Percentiles rank a stretch among this genome's conserved stretches.
Evolutionary conservation across 2,113 vertebrate genomes (phyloP).

Genomic region (Acanthisitta chloris): DNA sequence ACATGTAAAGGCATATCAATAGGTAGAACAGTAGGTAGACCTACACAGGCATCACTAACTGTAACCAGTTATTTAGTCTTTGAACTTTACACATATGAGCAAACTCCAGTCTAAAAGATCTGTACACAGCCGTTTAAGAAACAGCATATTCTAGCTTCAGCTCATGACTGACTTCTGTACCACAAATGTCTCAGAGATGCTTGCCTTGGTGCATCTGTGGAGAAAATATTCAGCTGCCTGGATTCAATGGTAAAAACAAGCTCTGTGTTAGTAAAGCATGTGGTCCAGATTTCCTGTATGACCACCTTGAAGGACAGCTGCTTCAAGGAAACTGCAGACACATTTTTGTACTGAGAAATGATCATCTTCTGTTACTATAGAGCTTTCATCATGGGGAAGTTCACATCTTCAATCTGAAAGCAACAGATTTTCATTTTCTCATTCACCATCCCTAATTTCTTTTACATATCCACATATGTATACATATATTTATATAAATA

Average conservation of each 20-base stretch:
- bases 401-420: not conserved
- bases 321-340: not conserved
- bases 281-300: not conserved
- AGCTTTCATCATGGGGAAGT: not conserved
- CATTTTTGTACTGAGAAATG: not conserved
- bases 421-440: not conserved
- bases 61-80: not conserved
- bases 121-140: not conserved
- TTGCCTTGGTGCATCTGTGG: accelerated
- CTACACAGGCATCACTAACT: not conserved
- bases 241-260: not conserved
- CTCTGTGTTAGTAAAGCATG: not conserved
- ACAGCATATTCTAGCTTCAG: not conserved
- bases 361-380: not conserved
- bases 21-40: not conserved
- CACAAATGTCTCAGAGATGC: not conserved
- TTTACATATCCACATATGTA: not conserved
- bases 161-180: not conserved
- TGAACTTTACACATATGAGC: not conserved
- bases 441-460: not conserved
- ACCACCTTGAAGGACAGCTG: not conserved
- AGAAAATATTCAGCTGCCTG: not conserved
- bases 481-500: not conserved
- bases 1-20: not conserved
- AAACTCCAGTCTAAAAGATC: not conserved